A percentile compares a stretch with the other conserved stretches of the same genome.
Conservation (phyloP, 2,113 vertebrate genomes). For the Camelus dromedarius region DNA sequence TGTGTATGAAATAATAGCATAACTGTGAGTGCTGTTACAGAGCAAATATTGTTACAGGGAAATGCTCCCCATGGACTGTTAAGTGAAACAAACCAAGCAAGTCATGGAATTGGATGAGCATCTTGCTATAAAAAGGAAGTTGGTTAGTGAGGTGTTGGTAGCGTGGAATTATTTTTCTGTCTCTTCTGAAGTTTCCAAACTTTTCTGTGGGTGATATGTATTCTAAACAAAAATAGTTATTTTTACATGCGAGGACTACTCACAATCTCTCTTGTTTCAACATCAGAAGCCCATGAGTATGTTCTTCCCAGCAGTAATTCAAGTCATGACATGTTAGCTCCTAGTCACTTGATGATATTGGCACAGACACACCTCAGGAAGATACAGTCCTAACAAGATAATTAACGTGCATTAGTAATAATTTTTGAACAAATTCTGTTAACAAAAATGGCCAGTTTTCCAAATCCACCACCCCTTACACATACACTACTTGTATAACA, state of each 20-base stretch:
- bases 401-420: background rate
- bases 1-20: background rate
- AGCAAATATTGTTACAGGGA: background rate
- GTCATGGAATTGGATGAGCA: background rate
- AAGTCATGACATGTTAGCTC: background rate
- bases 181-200: background rate
- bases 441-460: background rate
- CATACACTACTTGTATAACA: background rate
- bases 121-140: background rate
- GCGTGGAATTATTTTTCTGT: background rate
- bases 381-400: background rate
- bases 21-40: background rate
- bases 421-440: background rate
- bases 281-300: background rate
- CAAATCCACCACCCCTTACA: too few species aligned
- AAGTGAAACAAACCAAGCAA: background rate
- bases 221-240: background rate
- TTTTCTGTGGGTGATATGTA: background rate
- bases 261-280: background rate
- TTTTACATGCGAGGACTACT: background rate
- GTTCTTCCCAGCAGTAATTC: background rate
- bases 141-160: background rate
- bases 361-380: fast-evolving
- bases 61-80: fast-evolving
- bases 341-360: background rate